Evolutionary conservation across 2,888 invertebrate species (phyloP).

Genomic region (Xanthia icteritia): DNA sequence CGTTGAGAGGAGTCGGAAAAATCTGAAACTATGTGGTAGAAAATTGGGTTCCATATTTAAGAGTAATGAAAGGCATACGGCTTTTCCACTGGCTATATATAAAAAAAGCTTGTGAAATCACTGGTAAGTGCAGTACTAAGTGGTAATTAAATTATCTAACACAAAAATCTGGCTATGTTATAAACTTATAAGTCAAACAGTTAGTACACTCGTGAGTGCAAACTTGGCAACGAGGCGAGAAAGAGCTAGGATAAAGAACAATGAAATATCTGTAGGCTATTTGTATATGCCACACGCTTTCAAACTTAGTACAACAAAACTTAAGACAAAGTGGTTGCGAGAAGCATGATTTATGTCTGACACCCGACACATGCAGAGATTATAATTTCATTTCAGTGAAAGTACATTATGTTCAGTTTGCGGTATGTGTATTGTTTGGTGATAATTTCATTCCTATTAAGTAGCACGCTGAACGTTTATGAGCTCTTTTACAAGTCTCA

Average conservation of each 20-base stretch:
- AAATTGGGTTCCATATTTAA: background rate
- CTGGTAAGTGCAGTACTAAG: background rate
- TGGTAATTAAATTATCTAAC: background rate
- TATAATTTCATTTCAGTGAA: conserved; percentile 30
- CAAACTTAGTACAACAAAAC: conserved; percentile 36
- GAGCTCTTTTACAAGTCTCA: conserved; percentile 18
- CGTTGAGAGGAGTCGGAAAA: background rate
- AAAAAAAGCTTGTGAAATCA: background rate
- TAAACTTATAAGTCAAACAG: background rate
- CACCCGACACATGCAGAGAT: conserved; percentile 30
- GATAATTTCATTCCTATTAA: conserved; percentile 13
- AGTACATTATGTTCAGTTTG: conserved; percentile 22
- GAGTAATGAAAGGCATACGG: background rate
- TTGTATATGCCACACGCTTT: conserved; percentile 25
- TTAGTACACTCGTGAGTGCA: conserved; percentile 11
- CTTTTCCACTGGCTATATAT: background rate
- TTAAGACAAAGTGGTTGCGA: conserved; percentile 9
- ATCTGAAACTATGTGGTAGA: background rate
- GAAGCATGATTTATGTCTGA: conserved; percentile 48
- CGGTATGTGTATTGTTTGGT: background rate
- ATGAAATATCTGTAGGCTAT: conserved; percentile 41
- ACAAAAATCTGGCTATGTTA: background rate
- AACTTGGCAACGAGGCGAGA: conserved; percentile 14
- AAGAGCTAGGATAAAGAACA: conserved; percentile 17
- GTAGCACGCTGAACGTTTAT: background rate